Evolutionary conservation across 2,888 invertebrate species (phyloP).

Genomic region (Drosophila hamatofila): DNA sequence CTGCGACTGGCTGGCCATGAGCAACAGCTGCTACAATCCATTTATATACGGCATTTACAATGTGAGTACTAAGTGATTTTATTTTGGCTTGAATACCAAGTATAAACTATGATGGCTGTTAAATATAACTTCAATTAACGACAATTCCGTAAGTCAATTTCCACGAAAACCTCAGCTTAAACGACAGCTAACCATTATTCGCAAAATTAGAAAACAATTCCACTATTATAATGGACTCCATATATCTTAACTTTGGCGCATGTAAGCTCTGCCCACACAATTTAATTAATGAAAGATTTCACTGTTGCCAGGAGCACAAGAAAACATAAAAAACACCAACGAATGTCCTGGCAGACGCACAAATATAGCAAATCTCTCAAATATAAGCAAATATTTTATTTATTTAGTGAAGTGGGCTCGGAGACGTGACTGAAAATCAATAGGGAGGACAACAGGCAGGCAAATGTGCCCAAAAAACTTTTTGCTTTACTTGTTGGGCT

Average conservation of each 20-base stretch:
- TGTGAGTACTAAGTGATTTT: constrained; percentile 87
- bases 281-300: constrained; percentile 59
- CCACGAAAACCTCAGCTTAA: neutral
- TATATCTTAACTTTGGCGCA: neutral
- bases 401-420: constrained; percentile 1
- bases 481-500: neutral
- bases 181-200: neutral
- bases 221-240: constrained; percentile 21
- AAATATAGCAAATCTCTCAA: constrained; percentile 38
- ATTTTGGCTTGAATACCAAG: neutral
- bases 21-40: constrained; percentile 95
- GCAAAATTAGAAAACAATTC: neutral
- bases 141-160: neutral
- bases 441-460: constrained; percentile 29
- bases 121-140: neutral
- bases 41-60: constrained; percentile 96
- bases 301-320: constrained; percentile 38
- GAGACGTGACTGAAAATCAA: constrained; percentile 50
- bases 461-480: constrained; percentile 31
- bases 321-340: constrained; percentile 37
- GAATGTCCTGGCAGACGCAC: constrained; percentile 21
- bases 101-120: neutral
- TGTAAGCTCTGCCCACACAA: constrained; percentile 30
- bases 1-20: constrained; percentile 95
- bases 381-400: constrained; percentile 53